Base-by-base conservation (phyloP, 2,888 invertebrate genomes). In the Chorisops tibialis region DNA sequence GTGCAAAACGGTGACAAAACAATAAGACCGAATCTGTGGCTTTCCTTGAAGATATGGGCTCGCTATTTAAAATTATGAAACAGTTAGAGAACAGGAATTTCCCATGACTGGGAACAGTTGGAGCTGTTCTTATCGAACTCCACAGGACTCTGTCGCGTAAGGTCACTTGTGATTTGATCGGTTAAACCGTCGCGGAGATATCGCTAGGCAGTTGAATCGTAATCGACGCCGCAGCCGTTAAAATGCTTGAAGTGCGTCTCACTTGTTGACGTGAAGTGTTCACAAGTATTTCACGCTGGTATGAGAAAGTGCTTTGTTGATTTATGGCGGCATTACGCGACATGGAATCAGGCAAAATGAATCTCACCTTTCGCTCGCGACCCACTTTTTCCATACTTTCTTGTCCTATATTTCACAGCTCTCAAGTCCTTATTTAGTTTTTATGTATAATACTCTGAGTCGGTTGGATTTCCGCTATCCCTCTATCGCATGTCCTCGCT, bases 401-500 rank as follows among this genome's bases (percentile, higher is more conserved):
- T 2, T 14, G 18, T 11, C 18, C 14, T 12, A 41, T 5, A 2
- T 18, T 41, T 41, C 16, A 18, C 41, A n/a, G n/a, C n/a, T n/a
- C n/a, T n/a, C n/a, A n/a, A n/a, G n/a, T n/a, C 6, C 6, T 16
- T 2, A 5, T 19, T 7, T n/a, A 30, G 9, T 5, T 30, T 1
- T 2, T 41, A 41, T 14, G 5, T 41, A 11, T 41, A 41, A 5
- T 41, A 14, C 12, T n/a, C 14, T 3, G n/a, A n/a, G n/a, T n/a
- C n/a, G n/a, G n/a, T 5, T 41, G n/a, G 6, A 14, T 41, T 16
- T 5, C 41, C 30, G 30, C 7, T 30, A 30, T 30, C 30, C 19
- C 4, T 19, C 22, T 39, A 59, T 56, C 48, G 60, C 56, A 56
- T 60, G 56, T 30, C 54, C 47, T 56, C 41, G 41, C 19, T 47